Evolutionary conservation across 1,140 invertebrate species (phyloP), one percentile per base, ranked within the genome.

Genomic region (Papilio aristodemus): DNA sequence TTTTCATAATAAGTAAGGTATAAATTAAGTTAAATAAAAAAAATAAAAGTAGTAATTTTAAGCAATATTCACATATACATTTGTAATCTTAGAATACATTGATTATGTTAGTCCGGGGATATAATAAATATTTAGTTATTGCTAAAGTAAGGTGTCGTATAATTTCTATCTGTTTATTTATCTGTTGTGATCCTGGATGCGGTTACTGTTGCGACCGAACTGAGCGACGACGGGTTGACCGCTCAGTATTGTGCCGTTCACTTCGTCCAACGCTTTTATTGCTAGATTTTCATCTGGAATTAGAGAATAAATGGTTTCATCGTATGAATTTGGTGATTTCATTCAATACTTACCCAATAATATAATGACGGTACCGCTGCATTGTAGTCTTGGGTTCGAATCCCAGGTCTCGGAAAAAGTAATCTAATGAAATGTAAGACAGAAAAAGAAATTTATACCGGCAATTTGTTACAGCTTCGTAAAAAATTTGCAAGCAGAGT

Each of bases 191-290:
- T 85, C 81, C 22, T 84, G 79, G 64, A 87, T 79, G 11, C 83
- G 67, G 68, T 84, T 89, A 59, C 75, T 86, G 74, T 84, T 84
- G 41, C 85, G 73, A 11, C 84, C 89, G 36, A 91, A 91, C 67
- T 88, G 76, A 0, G 80, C 85, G 0, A 91, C 84, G 19, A 91
- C 76, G 0, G 89, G 89, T 22, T 73, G 78, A 6, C 89, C 89
- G n/a, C 74, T 79, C 36, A 91, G 43, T 22, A 91, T 87, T 0
- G 89, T 91, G 5, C 89, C 89, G 62, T 91, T 87, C 0, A 88
- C 73, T 68, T 89, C 87, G 7, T 86, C 81, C 62, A 89, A 60
- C 9, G 89, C 87, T 69, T 85, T 81, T 68, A 89, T 87, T 10
- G 86, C 86, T 59, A 87, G 36, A 36, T 88, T 74, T 71, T 85